Percentiles rank a stretch among this genome's conserved stretches.
phyloP scores from a whole-genome alignment of 2,888 invertebrate genomes.

The Crematogaster levior region DNA sequence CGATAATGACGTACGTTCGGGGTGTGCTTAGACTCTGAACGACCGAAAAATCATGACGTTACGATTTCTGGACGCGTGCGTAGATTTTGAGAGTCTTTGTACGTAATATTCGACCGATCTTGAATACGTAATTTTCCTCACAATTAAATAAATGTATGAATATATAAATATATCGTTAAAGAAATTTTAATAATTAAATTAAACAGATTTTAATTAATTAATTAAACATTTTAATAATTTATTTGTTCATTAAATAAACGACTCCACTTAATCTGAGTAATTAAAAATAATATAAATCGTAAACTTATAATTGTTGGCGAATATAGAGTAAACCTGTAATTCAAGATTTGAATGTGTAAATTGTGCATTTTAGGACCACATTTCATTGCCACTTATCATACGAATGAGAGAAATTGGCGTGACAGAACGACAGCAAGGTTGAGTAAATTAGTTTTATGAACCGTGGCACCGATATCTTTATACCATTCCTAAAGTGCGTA shows the following conservation, averaged over 20 bases:
- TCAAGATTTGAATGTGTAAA: not conserved
- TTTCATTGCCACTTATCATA: not conserved
- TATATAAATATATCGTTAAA: not conserved
- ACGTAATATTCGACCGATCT: not conserved
- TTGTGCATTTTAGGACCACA: not conserved
- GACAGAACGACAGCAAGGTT: not conserved
- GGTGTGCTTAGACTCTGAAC: not conserved
- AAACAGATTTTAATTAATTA: not conserved
- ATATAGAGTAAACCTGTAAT: not conserved
- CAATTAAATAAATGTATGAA: not conserved
- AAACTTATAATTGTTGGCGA: not conserved
- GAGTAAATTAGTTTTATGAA: slow-evolving; percentile 3
- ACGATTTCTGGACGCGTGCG: not conserved
- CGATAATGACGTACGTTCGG: not conserved
- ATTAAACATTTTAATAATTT: not conserved
- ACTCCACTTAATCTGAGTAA: not conserved
- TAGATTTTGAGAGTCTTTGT: not conserved
- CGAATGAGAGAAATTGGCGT: not conserved
- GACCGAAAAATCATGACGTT: not conserved
- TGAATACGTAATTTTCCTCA: not conserved
- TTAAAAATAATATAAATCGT: not conserved
- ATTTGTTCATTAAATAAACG: not conserved
- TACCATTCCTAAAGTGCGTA: not conserved
- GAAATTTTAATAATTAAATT: not conserved
- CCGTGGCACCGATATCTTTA: slow-evolving; percentile 12